Evolutionary conservation across 2,888 invertebrate species (phyloP), one percentile per base, ranked within the genome.

Genomic region (Boloria euphrosyne): DNA sequence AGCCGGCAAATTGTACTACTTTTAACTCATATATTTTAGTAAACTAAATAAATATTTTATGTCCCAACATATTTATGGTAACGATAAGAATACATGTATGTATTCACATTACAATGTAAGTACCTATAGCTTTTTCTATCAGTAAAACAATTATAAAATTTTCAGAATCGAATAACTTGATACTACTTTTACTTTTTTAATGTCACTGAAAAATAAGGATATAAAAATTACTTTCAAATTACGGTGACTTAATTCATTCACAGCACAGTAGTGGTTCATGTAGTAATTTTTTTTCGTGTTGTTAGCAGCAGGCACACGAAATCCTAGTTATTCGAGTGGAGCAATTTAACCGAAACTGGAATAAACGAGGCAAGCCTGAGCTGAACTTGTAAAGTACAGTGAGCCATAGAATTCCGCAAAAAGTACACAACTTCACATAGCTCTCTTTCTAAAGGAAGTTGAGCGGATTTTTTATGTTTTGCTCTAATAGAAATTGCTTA

Each of bases 251-350:
- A 59, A 49, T 27, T n/a, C 44, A 3, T 18, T 44, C 14, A 16
- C 7, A 14, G 13, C 46, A 47, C 46, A 3, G 59, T 22, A 59
- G 10, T 59, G 47, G 22, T 31, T 16, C 13, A 17, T 49, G 17
- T 44, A 44, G 27, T 54, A 47, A 31, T 7, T 10, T 7, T 53
- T 62, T 62, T 62, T 55, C 49, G 17, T 18, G 13, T 58, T 51
- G 51, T 57, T 58, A 54, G 5, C 38, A 53, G 54, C 16, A 44
- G 7, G 38, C 60, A 67, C 60, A 62, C 53, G 16, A 38, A 70
- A 68, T 67, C 60, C 62, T 57, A 49, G 67, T 60, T 61, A 69
- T 70, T 65, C 62, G 55, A 70, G 67, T 70, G 63, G 60, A 55
- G 59, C 60, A 62, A 59, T 67, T 67, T 60, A 67, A 67, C 58